A percentile compares a stretch with the other conserved stretches of the same genome.
Conservation (phyloP, 2,888 invertebrate species). For the Bembecia ichneumoniformis region DNA sequence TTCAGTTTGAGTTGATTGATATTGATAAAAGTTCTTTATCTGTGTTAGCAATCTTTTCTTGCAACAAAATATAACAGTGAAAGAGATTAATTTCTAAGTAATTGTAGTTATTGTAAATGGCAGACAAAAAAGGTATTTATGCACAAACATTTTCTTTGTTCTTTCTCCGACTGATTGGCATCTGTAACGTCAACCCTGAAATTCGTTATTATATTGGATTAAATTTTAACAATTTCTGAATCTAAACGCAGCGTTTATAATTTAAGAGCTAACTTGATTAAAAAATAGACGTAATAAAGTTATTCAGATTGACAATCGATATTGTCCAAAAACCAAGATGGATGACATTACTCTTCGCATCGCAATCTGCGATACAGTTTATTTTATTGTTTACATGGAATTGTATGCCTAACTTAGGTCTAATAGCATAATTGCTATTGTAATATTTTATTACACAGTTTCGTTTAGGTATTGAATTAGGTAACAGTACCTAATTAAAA, state of each 20-base stretch:
- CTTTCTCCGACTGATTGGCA: constrained; percentile 48
- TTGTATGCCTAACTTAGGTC: no score
- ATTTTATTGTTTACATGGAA: no score
- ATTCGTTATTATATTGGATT: neutral
- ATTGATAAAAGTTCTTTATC: constrained; percentile 1
- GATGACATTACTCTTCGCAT: constrained; percentile 34
- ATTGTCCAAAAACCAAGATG: constrained; percentile 50
- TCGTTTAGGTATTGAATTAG: no score
- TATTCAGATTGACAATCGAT: constrained; percentile 35
- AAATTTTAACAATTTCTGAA: neutral
- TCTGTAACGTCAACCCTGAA: constrained; percentile 51
- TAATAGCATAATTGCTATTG: no score
- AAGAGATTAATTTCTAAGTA: constrained; percentile 34
- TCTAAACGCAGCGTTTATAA: neutral
- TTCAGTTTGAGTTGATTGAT: no score
- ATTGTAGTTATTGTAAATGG: constrained; percentile 54
- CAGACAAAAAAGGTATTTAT: constrained; percentile 74
- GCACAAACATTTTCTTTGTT: constrained; percentile 51
- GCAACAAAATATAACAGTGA: constrained; percentile 27
- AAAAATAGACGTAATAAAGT: neutral
- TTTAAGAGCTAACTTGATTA: neutral
- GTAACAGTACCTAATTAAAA: no score
- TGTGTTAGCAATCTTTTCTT: constrained; percentile 27
- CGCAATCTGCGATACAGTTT: neutral
- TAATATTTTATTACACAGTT: no score